phyloP scores from a whole-genome alignment of 30 jellyfish, hydroid and myxozoan genomes.

The Turritopsis dohrnii region DNA sequence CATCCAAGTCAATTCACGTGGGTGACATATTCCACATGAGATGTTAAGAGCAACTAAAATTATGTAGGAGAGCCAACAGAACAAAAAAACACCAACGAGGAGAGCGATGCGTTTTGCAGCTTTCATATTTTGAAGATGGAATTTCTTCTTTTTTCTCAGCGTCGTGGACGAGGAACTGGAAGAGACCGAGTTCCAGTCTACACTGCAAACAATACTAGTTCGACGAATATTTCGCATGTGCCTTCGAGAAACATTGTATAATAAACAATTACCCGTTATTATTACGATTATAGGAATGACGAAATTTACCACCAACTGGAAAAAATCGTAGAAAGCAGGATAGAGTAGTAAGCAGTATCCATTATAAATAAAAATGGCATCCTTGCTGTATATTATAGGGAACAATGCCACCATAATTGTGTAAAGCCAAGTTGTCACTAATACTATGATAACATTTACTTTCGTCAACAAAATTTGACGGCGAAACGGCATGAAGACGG shows the following conservation, averaged over 20 bases:
- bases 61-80: conserved; percentile 39
- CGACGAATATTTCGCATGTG: conserved; percentile 10
- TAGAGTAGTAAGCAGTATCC: conserved; percentile 14
- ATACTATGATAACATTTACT: not conserved
- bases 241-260: conserved; percentile 2
- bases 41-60: conserved; percentile 21
- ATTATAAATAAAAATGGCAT: not conserved
- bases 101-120: conserved; percentile 30
- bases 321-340: conserved; percentile 11
- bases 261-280: not conserved
- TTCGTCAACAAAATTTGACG: conserved; percentile 10
- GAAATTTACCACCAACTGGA: conserved; percentile 29
- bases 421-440: conserved; percentile 34
- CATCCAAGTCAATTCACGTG: conserved; percentile 35
- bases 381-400: conserved; percentile 17
- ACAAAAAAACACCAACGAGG: conserved; percentile 35
- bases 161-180: not conserved
- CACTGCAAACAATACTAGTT: not conserved
- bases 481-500: conserved; percentile 21
- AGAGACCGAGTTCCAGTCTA: not conserved
- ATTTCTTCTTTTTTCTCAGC: not conserved
- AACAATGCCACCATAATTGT: conserved; percentile 16
- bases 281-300: conserved; percentile 16
- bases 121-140: conserved; percentile 3
- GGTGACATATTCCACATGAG: conserved; percentile 27